Conservation (phyloP, 2,888 invertebrate genomes). For the Epistrophe eligans region DNA sequence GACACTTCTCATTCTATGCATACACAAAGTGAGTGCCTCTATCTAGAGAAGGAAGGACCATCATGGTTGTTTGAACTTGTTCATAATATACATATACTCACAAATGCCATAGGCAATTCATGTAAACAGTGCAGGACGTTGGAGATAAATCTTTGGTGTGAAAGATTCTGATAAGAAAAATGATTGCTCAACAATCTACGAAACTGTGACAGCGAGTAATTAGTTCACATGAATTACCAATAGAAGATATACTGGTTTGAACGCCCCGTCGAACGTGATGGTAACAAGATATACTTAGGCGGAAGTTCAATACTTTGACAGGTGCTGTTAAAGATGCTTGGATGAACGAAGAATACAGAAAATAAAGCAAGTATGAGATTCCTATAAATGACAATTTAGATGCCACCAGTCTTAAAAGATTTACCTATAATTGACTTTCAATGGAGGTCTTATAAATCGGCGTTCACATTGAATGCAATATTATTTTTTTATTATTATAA, state of each 20-base stretch:
- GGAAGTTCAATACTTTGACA: slow-evolving; percentile 25
- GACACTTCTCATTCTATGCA: slow-evolving; percentile 4
- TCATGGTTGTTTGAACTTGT: slow-evolving; percentile 20
- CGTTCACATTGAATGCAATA: not conserved
- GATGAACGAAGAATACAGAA: not conserved
- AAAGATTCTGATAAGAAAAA: slow-evolving; percentile 61
- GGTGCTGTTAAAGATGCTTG: not conserved
- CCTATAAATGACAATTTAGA: not conserved
- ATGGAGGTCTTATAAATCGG: not conserved
- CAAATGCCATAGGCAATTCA: slow-evolving; percentile 46
- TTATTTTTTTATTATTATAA: too few species aligned
- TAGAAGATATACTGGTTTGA: not conserved
- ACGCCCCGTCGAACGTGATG: not conserved
- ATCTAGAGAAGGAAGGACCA: not conserved
- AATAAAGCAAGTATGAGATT: not conserved
- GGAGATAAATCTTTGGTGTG: slow-evolving; percentile 27
- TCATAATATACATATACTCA: not conserved
- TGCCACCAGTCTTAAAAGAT: not conserved
- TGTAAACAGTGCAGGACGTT: slow-evolving; percentile 27
- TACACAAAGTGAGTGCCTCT: not conserved
- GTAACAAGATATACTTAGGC: slow-evolving; percentile 6
- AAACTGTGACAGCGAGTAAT: slow-evolving; percentile 29
- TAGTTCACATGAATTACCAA: slow-evolving; percentile 40
- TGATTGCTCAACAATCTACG: slow-evolving; percentile 32
- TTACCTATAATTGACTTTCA: not conserved